Percentiles rank a stretch among this genome's conserved stretches.
phyloP scores from a whole-genome alignment of 2,113 vertebrate genomes.

The Phalacrocorax carbo region DNA sequence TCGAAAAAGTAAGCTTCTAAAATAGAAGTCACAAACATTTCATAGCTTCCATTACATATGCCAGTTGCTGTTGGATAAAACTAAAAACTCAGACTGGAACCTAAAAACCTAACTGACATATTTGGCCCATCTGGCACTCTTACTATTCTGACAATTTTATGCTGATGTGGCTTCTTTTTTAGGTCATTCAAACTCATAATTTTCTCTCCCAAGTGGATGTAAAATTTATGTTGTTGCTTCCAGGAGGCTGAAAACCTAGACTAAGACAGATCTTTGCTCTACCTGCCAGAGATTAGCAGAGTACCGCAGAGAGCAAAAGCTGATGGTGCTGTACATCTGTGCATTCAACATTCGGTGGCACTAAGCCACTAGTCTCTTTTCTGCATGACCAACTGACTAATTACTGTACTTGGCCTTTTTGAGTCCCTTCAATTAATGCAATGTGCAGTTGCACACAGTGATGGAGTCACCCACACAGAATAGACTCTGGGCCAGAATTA shows the following conservation, averaged over 20 bases:
- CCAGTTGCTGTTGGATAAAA: neutral
- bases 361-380: slow-evolving; percentile 78
- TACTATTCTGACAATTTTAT: slow-evolving; percentile 45
- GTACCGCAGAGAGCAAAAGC: slow-evolving; percentile 66
- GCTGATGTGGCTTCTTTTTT: slow-evolving; percentile 45
- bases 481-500: slow-evolving; percentile 76
- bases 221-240: slow-evolving; percentile 72
- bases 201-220: slow-evolving; percentile 53
- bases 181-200: neutral
- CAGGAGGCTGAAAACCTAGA: slow-evolving; percentile 69
- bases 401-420: slow-evolving; percentile 80
- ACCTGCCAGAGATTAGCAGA: slow-evolving; percentile 72
- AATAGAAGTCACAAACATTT: neutral
- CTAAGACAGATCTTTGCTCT: slow-evolving; percentile 71
- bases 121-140: slow-evolving; percentile 32
- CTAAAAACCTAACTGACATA: neutral
- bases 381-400: slow-evolving; percentile 83
- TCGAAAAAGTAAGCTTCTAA: neutral
- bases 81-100: neutral
- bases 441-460: slow-evolving; percentile 76
- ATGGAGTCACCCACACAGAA: slow-evolving; percentile 78
- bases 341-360: slow-evolving; percentile 73
- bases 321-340: slow-evolving; percentile 76
- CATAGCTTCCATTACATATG: neutral
- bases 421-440: slow-evolving; percentile 81